Base-by-base conservation (phyloP, 1,140 invertebrate species). In the Hyposmocoma kahamanoa region DNA sequence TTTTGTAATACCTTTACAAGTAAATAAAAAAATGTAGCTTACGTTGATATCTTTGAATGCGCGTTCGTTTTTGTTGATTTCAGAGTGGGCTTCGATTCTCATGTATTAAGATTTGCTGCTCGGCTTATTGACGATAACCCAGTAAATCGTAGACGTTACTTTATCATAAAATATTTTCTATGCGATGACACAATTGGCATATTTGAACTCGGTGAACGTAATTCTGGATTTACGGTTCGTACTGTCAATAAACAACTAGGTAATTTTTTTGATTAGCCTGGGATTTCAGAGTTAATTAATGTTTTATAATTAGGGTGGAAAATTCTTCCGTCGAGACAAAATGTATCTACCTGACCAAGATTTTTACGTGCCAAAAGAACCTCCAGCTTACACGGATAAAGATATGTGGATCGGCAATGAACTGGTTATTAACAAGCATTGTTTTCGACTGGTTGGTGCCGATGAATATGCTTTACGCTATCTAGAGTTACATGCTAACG, bases 401-500 rank as follows among this genome's bases (percentile, higher is more conserved):
- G 91, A 97, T 72, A 92, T 97, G 77, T 97, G 91, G 80, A 88
- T 97, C 6, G 96, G 96, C 20, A 91, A 92, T 19, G 87, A 86
- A 18, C 59, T 97, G 9, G 90, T 90, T 22, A 89, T 97, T 17
- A 92, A 93, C 74, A 89, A 90, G 61, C 94, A 94, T 72, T 84
- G 90, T 11, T 97, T 97, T 72, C 67, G 92, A 47, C 79, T 97
- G 3, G 87, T 91, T 15, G 91, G 91, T 21, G 94, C 95, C 6
- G 96, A 98, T 75, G 92, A 96, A 70, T 97, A 96, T 76, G 92
- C 93, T 2, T 85, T 96, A 45, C 87, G 91, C 36, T 97, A 95
- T 73, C 95, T 97, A 95, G 96, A 98, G 79, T 67, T 91, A n/a
- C 86, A 95, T 81, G 74, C 89, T 47, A 67, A 90, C 53, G 89